phyloP scores from a whole-genome alignment of 2,888 invertebrate species.

The Dicyrtomina minuta region DNA sequence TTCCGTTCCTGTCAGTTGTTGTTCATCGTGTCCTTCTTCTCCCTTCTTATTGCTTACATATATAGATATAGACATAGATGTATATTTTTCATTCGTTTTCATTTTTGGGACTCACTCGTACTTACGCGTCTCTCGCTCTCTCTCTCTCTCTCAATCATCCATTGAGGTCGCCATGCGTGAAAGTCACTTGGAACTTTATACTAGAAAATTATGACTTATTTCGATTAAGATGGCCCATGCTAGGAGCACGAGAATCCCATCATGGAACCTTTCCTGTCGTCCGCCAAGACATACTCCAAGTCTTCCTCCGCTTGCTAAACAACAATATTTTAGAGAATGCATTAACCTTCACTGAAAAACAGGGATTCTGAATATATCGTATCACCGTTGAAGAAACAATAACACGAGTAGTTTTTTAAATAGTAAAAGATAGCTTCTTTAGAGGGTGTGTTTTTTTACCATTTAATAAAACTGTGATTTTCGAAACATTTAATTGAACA shows the following conservation, averaged over 20 bases:
- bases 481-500: no score
- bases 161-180: background rate
- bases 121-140: background rate
- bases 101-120: background rate
- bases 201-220: conserved; percentile 13
- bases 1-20: conserved; percentile 23
- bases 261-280: background rate
- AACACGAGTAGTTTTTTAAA: no score
- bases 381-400: no score
- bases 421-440: no score
- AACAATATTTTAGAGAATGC: background rate
- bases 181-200: conserved; percentile 10
- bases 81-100: no score
- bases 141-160: conserved; percentile 9
- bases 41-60: background rate
- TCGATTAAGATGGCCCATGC: conserved; percentile 12
- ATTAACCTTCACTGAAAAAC: no score
- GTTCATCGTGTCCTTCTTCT: conserved; percentile 13
- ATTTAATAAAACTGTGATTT: no score
- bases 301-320: conserved; percentile 1
- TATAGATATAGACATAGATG: no score
- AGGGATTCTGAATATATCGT: no score
- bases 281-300: background rate
- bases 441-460: no score
- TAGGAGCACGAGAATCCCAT: background rate